These are phyloP conservation scores for Oceanodroma tethys DNA, from an alignment of 2,113 vertebrate genomes.

Conservation along the genomic window DNA sequence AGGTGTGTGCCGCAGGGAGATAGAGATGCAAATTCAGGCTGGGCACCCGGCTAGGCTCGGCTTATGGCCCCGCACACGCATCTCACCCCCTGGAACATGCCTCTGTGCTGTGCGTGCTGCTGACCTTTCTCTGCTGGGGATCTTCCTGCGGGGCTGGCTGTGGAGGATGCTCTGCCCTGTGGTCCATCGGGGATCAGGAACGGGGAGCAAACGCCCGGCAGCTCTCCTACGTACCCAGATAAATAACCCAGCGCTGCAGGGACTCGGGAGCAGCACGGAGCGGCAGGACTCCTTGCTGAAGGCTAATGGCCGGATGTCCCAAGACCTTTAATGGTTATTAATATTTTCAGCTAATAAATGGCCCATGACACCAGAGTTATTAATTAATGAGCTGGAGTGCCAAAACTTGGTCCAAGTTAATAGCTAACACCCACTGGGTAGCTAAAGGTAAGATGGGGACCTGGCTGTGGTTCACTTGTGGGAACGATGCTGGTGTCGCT, in stretches of 20 bases:
- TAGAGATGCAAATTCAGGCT: background rate
- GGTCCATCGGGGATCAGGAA: accelerated
- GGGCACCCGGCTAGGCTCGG: background rate
- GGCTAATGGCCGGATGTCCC: background rate
- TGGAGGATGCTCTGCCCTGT: background rate
- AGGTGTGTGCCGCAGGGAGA: background rate
- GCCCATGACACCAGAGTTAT: background rate
- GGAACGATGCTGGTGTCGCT: accelerated
- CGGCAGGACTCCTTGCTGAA: background rate
- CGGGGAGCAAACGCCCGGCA: background rate
- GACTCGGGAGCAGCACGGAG: accelerated
- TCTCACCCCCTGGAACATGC: accelerated
- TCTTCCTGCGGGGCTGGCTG: background rate
- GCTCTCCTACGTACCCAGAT: accelerated
- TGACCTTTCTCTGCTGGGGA: background rate
- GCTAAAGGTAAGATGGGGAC: background rate
- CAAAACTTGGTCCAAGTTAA: background rate
- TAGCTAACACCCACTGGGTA: background rate
- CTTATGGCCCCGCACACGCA: accelerated
- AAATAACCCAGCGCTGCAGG: background rate
- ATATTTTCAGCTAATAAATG: constrained; percentile 50
- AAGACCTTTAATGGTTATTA: background rate
- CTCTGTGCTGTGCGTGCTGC: background rate
- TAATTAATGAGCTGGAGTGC: constrained; percentile 27
- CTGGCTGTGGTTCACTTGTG: background rate